A percentile compares a stretch with the other conserved stretches of the same genome.
phyloP scores from a whole-genome alignment of 2,888 invertebrate genomes.

The Phytoseiulus persimilis region DNA sequence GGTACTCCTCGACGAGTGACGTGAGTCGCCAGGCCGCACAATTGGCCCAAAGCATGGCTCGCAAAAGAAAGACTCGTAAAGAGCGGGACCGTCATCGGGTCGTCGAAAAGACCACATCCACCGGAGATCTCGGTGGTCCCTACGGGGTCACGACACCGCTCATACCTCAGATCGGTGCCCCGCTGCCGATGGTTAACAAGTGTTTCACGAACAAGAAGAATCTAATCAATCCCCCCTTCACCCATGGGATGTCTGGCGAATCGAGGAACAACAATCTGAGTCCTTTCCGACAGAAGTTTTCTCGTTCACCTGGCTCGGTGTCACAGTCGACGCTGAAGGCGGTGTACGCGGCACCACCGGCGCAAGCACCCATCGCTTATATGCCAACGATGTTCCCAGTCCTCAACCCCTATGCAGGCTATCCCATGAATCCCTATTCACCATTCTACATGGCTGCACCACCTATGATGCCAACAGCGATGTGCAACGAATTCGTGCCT shows the following conservation, averaged over 20 bases:
- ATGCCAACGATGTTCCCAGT: neutral
- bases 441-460: neutral
- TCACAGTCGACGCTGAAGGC: neutral
- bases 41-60: neutral
- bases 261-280: neutral
- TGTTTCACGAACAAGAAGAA: slow-evolving; percentile 15
- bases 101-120: slow-evolving; percentile 6
- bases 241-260: slow-evolving; percentile 31
- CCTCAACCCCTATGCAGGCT: neutral
- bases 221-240: slow-evolving; percentile 14
- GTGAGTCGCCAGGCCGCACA: slow-evolving; percentile 16
- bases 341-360: neutral
- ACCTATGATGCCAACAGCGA: slow-evolving; percentile 7
- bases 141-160: neutral
- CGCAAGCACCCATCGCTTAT: neutral
- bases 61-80: slow-evolving; percentile 20
- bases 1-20: slow-evolving; percentile 28
- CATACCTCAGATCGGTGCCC: neutral
- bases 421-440: neutral
- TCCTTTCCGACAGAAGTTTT: slow-evolving; percentile 10
- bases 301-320: neutral
- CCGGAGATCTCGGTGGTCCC: neutral
- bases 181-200: neutral
- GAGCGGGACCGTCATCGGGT: slow-evolving; percentile 22
- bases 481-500: slow-evolving; percentile 24